Evolutionary conservation across 1,140 invertebrate genomes (phyloP), one percentile per base, ranked within the genome.

Genomic region (Cyclina sinensis): DNA sequence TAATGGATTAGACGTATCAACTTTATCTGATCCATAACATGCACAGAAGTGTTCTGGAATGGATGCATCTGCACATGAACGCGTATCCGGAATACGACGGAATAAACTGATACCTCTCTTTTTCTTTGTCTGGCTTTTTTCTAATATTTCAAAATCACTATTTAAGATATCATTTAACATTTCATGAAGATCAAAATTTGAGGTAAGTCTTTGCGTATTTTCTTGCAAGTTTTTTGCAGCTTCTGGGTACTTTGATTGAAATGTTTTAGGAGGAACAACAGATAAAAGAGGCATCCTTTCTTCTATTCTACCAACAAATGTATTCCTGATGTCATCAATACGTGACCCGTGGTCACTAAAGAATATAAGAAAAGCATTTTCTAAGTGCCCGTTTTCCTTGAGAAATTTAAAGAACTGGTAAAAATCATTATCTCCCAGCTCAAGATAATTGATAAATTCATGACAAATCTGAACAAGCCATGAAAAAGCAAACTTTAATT

Each of bases 281-380:
- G 97, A 97, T 12, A 98, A 96, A 84, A 98, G 97, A 0, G 99
- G 99, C 39, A 99, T 95, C 62, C 98, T 95, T 93, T 99, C 98
- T 95, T 99, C 99, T 86, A 99, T 96, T 94, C 98, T 97, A 0
- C 99, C 99, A 81, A 96, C 97, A 93, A 97, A 97, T 0, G 98
- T 99, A 89, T 97, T 95, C 39, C 98, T 94, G n/a, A 98, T 97
- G 1, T 96, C 96, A 2, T 98, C 98, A 96, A 98, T 99, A 37
- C 99, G 95, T 92, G 98, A 97, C 89, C 99, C 99, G 94, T 99
- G 99, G 95, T 99, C 99, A 92, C 98, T 98, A 89, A 99, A 96
- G 30, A 99, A 96, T 32, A 99, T 96, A 0, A 99, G 94, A 0
- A 96, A 94, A 0, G 97, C 97, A 90, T 96, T 95, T 30, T 96